Conservation (phyloP, 2,113 vertebrate species). For the Bolborhynchus lineola region DNA sequence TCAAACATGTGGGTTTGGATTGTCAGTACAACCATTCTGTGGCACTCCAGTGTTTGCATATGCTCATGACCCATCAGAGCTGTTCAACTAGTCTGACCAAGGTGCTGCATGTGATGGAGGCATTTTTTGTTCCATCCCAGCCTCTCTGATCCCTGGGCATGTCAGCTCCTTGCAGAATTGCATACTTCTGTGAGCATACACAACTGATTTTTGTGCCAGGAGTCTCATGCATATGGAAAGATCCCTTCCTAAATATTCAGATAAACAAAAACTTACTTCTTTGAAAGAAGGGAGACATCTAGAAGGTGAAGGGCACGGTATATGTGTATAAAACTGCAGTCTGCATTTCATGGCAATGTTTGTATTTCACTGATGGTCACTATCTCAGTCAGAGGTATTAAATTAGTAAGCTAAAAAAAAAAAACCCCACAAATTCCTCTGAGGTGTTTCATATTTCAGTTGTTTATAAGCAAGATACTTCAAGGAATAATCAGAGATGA, state of each 20-base stretch:
- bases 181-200: not conserved
- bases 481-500: not conserved
- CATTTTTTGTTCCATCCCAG: not conserved
- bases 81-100: not conserved
- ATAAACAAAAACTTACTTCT: not conserved
- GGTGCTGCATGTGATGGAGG: rapidly evolving
- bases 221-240: not conserved
- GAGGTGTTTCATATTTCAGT: not conserved
- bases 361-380: not conserved
- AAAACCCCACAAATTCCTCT: not conserved
- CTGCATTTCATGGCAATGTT: not conserved
- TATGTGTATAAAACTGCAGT: not conserved
- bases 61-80: not conserved
- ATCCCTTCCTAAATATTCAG: not conserved
- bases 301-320: not conserved
- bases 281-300: not conserved
- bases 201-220: not conserved
- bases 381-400: not conserved
- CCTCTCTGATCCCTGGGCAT: rapidly evolving
- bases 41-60: not conserved
- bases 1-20: not conserved
- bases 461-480: not conserved
- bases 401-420: not conserved
- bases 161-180: not conserved
- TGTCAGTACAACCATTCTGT: not conserved